Percentiles rank a stretch among this genome's conserved stretches.
These are phyloP conservation scores for Phymorhynchus buccinoides DNA, from an alignment of 1,140 invertebrate species.

Conservation along the genomic window DNA sequence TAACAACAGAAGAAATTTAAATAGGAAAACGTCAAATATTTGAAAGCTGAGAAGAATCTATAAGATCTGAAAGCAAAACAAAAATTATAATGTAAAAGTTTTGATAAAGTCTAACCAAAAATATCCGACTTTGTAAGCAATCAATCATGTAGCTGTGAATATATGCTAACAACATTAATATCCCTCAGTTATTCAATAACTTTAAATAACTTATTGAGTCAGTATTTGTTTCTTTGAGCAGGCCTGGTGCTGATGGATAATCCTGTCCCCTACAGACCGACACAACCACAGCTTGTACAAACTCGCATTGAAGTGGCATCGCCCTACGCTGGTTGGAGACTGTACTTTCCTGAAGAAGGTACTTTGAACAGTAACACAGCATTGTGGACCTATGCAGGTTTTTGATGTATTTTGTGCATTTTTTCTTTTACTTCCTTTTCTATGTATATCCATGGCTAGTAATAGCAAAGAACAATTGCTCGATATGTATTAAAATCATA, in stretches of 20 bases:
- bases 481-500: too few species aligned
- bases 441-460: too few species aligned
- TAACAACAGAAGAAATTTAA: too few species aligned
- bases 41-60: too few species aligned
- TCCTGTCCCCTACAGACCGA: constrained; percentile 44
- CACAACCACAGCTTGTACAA: constrained; percentile 55
- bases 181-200: neutral
- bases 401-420: neutral
- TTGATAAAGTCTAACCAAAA: neutral
- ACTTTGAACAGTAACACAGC: too few species aligned
- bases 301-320: constrained; percentile 62
- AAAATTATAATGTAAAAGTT: neutral
- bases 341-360: constrained; percentile 82
- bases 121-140: neutral
- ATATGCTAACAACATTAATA: neutral
- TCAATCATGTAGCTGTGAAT: neutral
- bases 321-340: constrained; percentile 79
- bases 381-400: neutral
- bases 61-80: neutral
- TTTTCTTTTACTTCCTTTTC: neutral
- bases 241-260: constrained; percentile 52
- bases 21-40: too few species aligned
- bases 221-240: constrained; percentile 8
- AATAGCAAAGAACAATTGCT: too few species aligned
- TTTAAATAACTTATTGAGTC: neutral